Conservation (phyloP, 2,888 invertebrate species). For the Cinara cedri region DNA sequence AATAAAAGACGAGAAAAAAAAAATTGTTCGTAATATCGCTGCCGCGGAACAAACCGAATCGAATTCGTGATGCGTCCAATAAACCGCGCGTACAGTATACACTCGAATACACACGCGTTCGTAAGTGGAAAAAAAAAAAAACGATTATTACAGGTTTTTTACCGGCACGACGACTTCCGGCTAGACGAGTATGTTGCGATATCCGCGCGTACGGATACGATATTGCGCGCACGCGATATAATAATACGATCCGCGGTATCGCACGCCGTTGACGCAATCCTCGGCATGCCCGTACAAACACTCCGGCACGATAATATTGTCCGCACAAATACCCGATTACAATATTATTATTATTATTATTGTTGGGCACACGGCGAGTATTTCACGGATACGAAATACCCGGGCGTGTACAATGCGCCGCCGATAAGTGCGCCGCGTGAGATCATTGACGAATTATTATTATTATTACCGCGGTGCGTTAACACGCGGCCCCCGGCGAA, state of each 20-base stretch:
- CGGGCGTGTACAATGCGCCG: too few relatives aligned
- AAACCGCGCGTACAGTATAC: not conserved
- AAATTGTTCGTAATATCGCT: too few relatives aligned
- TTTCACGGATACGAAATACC: too few relatives aligned
- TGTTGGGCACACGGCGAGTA: too few relatives aligned
- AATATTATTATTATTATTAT: too few relatives aligned
- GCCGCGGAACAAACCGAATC: too few relatives aligned
- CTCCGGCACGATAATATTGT: not conserved
- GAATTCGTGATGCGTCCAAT: conserved; percentile 13
- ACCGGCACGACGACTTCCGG: conserved; percentile 3
- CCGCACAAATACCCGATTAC: not conserved
- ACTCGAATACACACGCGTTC: not conserved
- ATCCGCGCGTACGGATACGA: too few relatives aligned
- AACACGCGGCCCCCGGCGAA: conserved; percentile 12
- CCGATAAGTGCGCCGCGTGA: conserved; percentile 20
- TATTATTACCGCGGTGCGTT: too few relatives aligned
- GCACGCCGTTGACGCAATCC: conserved; percentile 23
- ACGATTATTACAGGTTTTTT: conserved; percentile 32
- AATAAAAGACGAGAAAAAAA: too few relatives aligned
- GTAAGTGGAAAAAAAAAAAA: not conserved
- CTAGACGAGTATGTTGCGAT: conserved; percentile 21
- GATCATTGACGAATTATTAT: conserved; percentile 37
- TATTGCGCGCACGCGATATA: not conserved
- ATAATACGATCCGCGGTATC: conserved; percentile 19
- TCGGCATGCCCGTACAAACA: not conserved